Evolutionary conservation across 1,140 invertebrate genomes (phyloP).

Genomic region (Sesamia nonagrioides): DNA sequence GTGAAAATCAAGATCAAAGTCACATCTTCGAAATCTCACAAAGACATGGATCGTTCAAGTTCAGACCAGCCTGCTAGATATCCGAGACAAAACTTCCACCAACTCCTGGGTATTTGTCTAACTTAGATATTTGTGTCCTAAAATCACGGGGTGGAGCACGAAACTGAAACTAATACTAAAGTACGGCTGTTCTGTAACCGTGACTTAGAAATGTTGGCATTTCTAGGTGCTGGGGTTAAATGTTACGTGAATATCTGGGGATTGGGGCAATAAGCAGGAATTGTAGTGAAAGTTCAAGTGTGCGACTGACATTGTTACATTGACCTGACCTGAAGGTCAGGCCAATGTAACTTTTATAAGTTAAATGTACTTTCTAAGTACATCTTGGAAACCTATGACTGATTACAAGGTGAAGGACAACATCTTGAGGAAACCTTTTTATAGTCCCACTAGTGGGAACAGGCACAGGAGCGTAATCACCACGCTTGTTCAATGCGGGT

Average conservation of each 20-base stretch:
- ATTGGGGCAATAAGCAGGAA: not conserved
- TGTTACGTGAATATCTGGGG: constrained; percentile 4
- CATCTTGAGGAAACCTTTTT: too few species aligned
- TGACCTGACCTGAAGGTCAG: too few species aligned
- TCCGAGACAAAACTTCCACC: not conserved
- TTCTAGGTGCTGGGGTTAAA: not conserved
- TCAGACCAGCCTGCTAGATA: constrained; percentile 29
- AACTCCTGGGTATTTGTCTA: constrained; percentile 31
- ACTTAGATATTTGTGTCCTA: constrained; percentile 42
- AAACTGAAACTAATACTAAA: constrained; percentile 46
- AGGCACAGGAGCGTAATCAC: too few species aligned
- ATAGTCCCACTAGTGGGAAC: too few species aligned
- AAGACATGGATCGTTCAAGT: constrained; percentile 25
- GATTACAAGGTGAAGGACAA: too few species aligned
- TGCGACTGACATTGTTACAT: too few species aligned
- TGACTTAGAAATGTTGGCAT: not conserved
- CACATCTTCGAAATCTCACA: not conserved
- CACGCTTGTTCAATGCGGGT: too few species aligned
- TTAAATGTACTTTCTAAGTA: too few species aligned
- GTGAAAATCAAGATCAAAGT: not conserved
- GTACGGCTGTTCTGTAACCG: constrained; percentile 41
- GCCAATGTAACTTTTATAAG: too few species aligned
- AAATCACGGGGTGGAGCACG: constrained; percentile 27
- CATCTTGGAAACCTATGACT: too few species aligned
- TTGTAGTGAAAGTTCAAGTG: not conserved